Base-by-base conservation (phyloP, 2,113 vertebrate species). In the Regulus satrapa region DNA sequence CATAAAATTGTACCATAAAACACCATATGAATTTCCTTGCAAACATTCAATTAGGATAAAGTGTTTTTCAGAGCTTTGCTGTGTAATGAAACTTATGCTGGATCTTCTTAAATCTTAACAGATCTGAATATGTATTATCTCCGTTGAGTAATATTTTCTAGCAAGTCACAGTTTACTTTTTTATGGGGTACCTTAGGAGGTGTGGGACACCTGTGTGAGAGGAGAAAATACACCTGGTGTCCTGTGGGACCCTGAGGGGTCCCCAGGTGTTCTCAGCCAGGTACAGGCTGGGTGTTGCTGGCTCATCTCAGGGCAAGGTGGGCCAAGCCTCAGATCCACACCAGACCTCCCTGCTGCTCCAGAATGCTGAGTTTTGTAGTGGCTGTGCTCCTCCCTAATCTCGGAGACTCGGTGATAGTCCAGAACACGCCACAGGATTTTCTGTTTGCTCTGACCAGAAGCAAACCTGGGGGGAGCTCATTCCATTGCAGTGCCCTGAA, bases 1-100 rank as follows among this genome's bases (percentile, higher is more conserved):
- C 75, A 73, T 92, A 79, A 92, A 97, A 92, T 82, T 92, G 59
- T 73, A 5, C 71, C 17, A 12, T 93, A 85, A 94, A 92, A 79
- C 54, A 83, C 58, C 48, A 14, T 91, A 93, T 68, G 74, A 94
- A 64, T 82, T 76, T 93, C 56, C 74, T 72, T 8, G 4, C 62
- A 85, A 94, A 68, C 28, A 56, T 76, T 88, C 64, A 64, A 64
- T 94, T 88, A 83, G 32, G 59, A 69, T 20, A 24, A 71, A 66
- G 10, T 28, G 41, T 49, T 46, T 66, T 80, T 66, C 82, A 66
- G 66, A 54, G 55, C 55, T 93, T 34, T 85, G 51, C 41, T 43
- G 36, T 6, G 41, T 38, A 45, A 62, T 41, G 32, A 72, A 64
- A 68, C 58, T 67, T 38, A 6, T 32, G 23, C 61, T 75, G 62